A percentile compares a stretch with the other conserved stretches of the same genome.
Evolutionary conservation across 2,888 invertebrate genomes (phyloP).

Genomic region (Chrysopilus asiliformis): DNA sequence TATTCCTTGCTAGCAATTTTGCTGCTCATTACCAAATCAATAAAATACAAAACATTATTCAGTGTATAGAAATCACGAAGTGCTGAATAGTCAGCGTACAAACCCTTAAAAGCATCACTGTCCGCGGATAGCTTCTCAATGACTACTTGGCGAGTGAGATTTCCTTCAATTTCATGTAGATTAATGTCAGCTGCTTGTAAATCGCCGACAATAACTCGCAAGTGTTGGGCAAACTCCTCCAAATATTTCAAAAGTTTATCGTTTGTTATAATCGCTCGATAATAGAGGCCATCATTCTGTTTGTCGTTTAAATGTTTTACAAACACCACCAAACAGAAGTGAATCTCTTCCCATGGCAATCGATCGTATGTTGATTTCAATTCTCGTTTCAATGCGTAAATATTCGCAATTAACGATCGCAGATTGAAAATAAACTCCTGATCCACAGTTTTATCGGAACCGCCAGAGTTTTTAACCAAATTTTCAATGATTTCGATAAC

Average conservation of each 20-base stretch:
- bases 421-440: constrained; percentile 5
- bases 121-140: background rate
- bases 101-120: constrained; percentile 12
- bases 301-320: constrained; percentile 12
- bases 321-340: constrained; percentile 19
- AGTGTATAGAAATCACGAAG: constrained; percentile 17
- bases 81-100: constrained; percentile 16
- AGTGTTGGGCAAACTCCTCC: constrained; percentile 4
- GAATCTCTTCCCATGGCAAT: constrained; percentile 22
- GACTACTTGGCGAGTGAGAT: constrained; percentile 1
- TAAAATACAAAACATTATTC: constrained; percentile 14
- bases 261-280: constrained; percentile 4
- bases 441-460: constrained; percentile 5
- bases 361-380: constrained; percentile 17
- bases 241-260: constrained; percentile 5
- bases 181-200: background rate
- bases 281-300: constrained; percentile 15
- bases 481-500: constrained; percentile 1
- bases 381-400: constrained; percentile 15
- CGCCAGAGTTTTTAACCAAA: background rate
- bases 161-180: background rate
- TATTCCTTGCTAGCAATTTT: background rate
- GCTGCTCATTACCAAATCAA: constrained; percentile 2
- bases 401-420: constrained; percentile 14
- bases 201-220: background rate